These are phyloP conservation scores for Cephus pulcher DNA, from an alignment of 2,888 invertebrate genomes.

Conservation along the genomic window DNA sequence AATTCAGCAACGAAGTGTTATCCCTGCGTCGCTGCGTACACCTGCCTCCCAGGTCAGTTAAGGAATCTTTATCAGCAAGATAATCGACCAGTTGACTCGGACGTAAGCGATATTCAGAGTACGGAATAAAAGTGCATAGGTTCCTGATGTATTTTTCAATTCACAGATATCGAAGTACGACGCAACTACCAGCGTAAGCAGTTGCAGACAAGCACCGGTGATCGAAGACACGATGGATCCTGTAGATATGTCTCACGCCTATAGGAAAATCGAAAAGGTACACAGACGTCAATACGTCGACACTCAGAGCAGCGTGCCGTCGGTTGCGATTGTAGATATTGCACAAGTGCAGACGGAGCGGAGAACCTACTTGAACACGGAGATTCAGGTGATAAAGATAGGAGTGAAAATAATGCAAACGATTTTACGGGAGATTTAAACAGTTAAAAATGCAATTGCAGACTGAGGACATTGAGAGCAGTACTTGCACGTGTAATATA, in stretches of 20 bases:
- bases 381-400: slow-evolving; percentile 29
- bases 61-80: background rate
- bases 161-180: slow-evolving; percentile 29
- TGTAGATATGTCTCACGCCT: slow-evolving; percentile 3
- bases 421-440: background rate
- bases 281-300: slow-evolving; percentile 43
- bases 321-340: slow-evolving; percentile 24
- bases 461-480: slow-evolving; percentile 43
- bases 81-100: background rate
- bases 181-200: slow-evolving; percentile 50
- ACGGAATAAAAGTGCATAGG: background rate
- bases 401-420: background rate
- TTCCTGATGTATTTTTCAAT: background rate
- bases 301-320: slow-evolving; percentile 32
- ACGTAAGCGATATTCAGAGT: background rate
- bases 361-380: slow-evolving; percentile 19
- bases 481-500: slow-evolving; percentile 41
- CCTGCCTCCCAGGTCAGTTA: background rate
- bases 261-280: slow-evolving; percentile 33
- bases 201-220: slow-evolving; percentile 25
- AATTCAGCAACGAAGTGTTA: background rate
- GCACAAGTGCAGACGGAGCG: slow-evolving; percentile 43
- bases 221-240: slow-evolving; percentile 16
- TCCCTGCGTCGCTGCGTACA: background rate
- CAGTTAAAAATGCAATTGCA: background rate